Evolutionary conservation across 2,113 vertebrate genomes (phyloP), one percentile per base, ranked within the genome.

Genomic region (Dinomys branickii): DNA sequence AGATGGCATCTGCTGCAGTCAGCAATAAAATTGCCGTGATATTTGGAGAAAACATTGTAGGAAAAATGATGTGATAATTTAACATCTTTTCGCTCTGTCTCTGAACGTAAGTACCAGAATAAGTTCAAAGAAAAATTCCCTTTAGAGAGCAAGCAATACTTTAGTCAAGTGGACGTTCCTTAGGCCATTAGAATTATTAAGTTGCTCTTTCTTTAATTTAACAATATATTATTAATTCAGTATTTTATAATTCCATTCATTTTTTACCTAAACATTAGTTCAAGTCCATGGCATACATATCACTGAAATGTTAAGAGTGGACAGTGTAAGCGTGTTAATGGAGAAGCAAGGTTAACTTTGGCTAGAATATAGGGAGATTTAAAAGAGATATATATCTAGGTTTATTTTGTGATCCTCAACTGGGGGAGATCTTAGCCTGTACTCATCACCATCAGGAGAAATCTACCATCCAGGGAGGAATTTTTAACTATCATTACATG

Each of bases 21-120:
- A 93, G 35, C 13, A 71, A 84, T 73, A 58, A 96, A 44, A 3
- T 54, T 26, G 9, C 28, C 6, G 91, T 91, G 54, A 83, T 89
- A 93, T 91, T 54, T 96, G 73, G 30, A 89, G 41, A 96, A 88
- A 93, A 91, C 33, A 69, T 13, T 88, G 17, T 44, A 90, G 81
- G 7, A 65, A 89, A 85, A 44, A 41, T 33, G n/a, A 92, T 2
- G 12, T 41, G 5, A 87, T 81, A n/a, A 96, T 84, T 94, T 83
- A 38, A 96, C 73, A 59, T 80, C 14, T 67, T 90, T 94, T 80
- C 35, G 84, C 10, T 86, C 22, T 75, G 14, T 93, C 52, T 94
- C 58, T 83, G 13, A 8, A 67, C 50, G 3, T n/a, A 86, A 81
- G n/a, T 41, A 86, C 50, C 14, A 85, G 35, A 94, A 95, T 14